Evolutionary conservation across 2,797 vertebrate genomes (phyloP), one percentile per base, ranked within the genome.

Genomic region (Anguilla marmorata): DNA sequence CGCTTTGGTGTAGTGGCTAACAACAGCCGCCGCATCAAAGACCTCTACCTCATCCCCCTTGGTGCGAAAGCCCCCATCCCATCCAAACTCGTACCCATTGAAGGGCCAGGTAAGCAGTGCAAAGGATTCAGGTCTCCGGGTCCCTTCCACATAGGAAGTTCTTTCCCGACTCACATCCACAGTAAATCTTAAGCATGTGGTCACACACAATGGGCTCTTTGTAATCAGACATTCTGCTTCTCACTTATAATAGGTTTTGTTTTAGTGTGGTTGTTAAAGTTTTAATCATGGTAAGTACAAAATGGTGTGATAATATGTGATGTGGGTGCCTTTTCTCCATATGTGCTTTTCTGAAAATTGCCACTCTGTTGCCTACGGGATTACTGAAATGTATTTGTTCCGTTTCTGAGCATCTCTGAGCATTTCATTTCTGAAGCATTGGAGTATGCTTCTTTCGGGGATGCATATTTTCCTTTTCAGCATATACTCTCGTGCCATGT

Each of bases 1-100:
- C 97, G 98, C 91, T 99, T 99, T 89, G 99, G 99, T 89, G 99
- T 99, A 82, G 97, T 99, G 69, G 97, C 98, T 90, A 99, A 99
- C 93, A 97, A 96, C 92, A 97, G 95, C 95, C 97, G 96, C 90
- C 97, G 96, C 90, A 95, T 99, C 92, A 99, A 99, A 94, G 98
- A 99, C 93, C 96, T 99, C 90, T 99, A 99, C 95, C 95, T 99
- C 92, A 98, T 99, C 87, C 99, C 99, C 41, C 95, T 99, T 91
- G 96, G 97, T 91, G 94, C 97, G 93, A 97, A 97, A 92, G 97
- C 98, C 93, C 95, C 97, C 48, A 94, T 99, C 88, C 98, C 98
- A 89, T 94, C 97, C 84, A 97, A 97, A 93, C 96, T 99, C 83
- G 96, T 97, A 93, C 98, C 99, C 80, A 96, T 99, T 92, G 97